Base-by-base conservation (phyloP, 2,888 invertebrate species). In the Macrophya annulata region DNA sequence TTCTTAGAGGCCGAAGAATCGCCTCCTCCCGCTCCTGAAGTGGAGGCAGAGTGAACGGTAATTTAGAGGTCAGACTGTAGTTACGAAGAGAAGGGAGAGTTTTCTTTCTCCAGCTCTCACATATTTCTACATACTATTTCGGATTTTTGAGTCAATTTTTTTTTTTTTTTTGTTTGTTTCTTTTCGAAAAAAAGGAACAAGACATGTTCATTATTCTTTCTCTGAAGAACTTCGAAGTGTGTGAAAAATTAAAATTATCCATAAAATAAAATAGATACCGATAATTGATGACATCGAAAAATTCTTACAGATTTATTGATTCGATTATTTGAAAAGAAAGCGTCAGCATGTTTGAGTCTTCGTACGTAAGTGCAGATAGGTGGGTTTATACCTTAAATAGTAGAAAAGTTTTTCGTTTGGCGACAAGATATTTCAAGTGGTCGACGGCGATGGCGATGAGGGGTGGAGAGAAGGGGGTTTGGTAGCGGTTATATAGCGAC, bases 361-460 rank as follows among this genome's bases (percentile, higher is more conserved):
- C n/a, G 0, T 31, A 31, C n/a, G 0, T 31, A 31, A 31, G 31
- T 31, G 17, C 48, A 48, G 4, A 15, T 4, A 51, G 17, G 17
- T 17, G 8, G n/a, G 17, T 51, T 17, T n/a, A 15, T 37, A 62
- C 10, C 31, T 31, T 68, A 37, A 37, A 21, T 37, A 17, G 15
- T 74, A 92, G 90, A 91, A 92, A 93, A 93, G 92, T 93, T 93
- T 93, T 90, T 91, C 91, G 90, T 1, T 89, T 89, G 93, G 93
- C 92, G 92, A 92, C 93, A 91, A 93, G 92, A 93, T 93, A 93
- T 93, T 93, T 93, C 93, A 93, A 93, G 93, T 93, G 92, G 93
- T 92, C 91, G 91, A 89, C 89, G 86, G 85, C 85, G 74, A 71
- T 84, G 72, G 85, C 85, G 81, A 77, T 77, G 40, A 85, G n/a